Conservation (phyloP, 2,888 invertebrate genomes). For the Oxyscelio sp. region DNA sequence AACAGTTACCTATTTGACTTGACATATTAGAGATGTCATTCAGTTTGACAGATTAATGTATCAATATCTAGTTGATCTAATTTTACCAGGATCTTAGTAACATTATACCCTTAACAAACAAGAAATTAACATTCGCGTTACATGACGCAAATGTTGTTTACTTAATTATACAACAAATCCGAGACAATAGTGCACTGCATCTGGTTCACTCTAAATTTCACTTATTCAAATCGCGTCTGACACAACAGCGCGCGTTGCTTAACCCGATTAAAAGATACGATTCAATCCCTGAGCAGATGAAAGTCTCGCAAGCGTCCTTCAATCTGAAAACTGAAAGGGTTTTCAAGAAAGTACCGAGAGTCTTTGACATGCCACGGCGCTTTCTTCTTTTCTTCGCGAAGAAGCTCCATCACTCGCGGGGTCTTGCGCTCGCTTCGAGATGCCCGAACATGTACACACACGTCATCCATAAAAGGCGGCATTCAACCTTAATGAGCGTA, state of each 20-base stretch:
- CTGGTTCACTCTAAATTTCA: slow-evolving; percentile 31
- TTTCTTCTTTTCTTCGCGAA: slow-evolving; percentile 29
- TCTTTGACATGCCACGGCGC: slow-evolving; percentile 8
- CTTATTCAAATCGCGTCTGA: slow-evolving; percentile 36
- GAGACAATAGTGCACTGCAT: slow-evolving; percentile 6
- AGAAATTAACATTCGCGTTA: no score
- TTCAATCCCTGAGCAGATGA: slow-evolving; percentile 24
- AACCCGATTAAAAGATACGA: slow-evolving; percentile 48
- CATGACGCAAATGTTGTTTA: no score
- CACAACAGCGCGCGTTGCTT: slow-evolving; percentile 20
- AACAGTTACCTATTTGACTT: no score
- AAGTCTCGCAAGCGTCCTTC: slow-evolving; percentile 24
- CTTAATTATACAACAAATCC: not conserved
- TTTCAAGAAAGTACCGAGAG: slow-evolving; percentile 34
- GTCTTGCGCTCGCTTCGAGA: slow-evolving; percentile 41
- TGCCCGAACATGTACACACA: slow-evolving; percentile 34
- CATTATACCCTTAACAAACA: no score
- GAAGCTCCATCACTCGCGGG: slow-evolving; percentile 28
- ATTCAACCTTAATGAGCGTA: slow-evolving; percentile 65
- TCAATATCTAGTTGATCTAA: no score
- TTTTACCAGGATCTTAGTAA: no score
- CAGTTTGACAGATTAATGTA: no score
- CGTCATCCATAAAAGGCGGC: slow-evolving; percentile 55
- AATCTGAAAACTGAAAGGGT: slow-evolving; percentile 49
- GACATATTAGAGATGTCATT: no score